Conservation (phyloP, 2,888 invertebrate species). For the Ichneumoninae sp. region DNA sequence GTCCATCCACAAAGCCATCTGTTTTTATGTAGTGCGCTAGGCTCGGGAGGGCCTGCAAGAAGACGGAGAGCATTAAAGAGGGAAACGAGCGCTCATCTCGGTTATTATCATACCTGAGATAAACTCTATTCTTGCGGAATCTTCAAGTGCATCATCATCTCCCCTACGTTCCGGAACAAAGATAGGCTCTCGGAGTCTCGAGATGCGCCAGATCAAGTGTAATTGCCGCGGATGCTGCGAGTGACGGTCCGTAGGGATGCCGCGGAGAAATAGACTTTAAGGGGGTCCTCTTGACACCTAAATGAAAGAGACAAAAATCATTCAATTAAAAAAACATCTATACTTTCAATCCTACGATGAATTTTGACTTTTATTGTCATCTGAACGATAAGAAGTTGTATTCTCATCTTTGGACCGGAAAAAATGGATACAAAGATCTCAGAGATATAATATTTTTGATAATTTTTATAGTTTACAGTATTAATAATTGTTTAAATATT, state of each 20-base stretch:
- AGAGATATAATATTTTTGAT: no score
- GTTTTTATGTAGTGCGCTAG: slow-evolving; percentile 59
- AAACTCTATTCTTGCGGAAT: not conserved
- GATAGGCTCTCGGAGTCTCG: not conserved
- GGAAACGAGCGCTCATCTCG: slow-evolving; percentile 6
- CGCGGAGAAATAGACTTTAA: not conserved
- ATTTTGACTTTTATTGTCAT: not conserved
- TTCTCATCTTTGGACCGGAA: not conserved
- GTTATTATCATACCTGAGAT: not conserved
- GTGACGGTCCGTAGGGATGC: not conserved
- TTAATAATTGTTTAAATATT: not conserved
- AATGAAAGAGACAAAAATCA: not conserved
- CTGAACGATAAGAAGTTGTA: not conserved
- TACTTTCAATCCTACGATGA: not conserved
- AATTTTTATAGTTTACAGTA: no score
- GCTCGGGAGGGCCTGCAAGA: slow-evolving; percentile 17
- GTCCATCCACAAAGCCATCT: slow-evolving; percentile 75
- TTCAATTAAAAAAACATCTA: not conserved
- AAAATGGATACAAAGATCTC: not conserved
- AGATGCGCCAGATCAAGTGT: not conserved
- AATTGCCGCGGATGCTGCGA: not conserved
- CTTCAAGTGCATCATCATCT: not conserved
- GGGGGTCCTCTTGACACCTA: not conserved
- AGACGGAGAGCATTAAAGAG: slow-evolving; percentile 2
- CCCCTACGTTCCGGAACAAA: not conserved